These are phyloP conservation scores for Sardinella longiceps DNA, from an alignment of 2,797 vertebrate genomes.

Conservation along the genomic window DNA sequence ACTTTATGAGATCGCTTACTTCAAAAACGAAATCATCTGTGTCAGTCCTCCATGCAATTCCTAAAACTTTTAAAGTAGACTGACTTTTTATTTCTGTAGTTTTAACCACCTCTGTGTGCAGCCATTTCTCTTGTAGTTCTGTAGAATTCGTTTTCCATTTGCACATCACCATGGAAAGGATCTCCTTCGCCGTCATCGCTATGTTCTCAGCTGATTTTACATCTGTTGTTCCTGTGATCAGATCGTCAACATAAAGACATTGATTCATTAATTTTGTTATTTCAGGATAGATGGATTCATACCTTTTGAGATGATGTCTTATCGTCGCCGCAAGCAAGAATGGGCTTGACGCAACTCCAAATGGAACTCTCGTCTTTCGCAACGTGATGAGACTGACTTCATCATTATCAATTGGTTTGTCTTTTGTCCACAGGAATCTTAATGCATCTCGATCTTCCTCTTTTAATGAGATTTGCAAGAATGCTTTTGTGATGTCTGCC, in stretches of 20 bases:
- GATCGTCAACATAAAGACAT: slow-evolving; percentile 28
- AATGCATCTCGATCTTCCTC: background rate
- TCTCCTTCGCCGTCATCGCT: background rate
- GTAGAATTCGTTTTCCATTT: slow-evolving; percentile 35
- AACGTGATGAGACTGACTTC: background rate
- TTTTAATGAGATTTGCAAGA: background rate
- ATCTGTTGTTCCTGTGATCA: background rate
- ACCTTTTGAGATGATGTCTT: slow-evolving; percentile 19
- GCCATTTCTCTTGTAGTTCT: slow-evolving; percentile 27
- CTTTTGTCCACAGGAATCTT: slow-evolving; percentile 18
- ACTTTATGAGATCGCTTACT: background rate
- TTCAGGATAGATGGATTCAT: slow-evolving; percentile 17
- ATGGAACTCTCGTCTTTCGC: slow-evolving; percentile 21
- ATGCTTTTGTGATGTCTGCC: slow-evolving; percentile 15
- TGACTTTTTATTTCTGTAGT: background rate
- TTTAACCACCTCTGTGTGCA: background rate
- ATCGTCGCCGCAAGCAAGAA: slow-evolving; percentile 30
- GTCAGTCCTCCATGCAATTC: slow-evolving; percentile 19
- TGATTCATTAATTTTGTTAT: slow-evolving; percentile 1
- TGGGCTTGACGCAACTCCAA: slow-evolving; percentile 23
- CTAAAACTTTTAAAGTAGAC: slow-evolving; percentile 25
- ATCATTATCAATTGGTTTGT: background rate
- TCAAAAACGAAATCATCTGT: slow-evolving; percentile 10
- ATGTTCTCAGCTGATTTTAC: background rate
- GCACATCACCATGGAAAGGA: slow-evolving; percentile 17